Evolutionary conservation across 2,888 invertebrate species (phyloP), one percentile per base, ranked within the genome.

Genomic region (Andrena haemorrhoa): DNA sequence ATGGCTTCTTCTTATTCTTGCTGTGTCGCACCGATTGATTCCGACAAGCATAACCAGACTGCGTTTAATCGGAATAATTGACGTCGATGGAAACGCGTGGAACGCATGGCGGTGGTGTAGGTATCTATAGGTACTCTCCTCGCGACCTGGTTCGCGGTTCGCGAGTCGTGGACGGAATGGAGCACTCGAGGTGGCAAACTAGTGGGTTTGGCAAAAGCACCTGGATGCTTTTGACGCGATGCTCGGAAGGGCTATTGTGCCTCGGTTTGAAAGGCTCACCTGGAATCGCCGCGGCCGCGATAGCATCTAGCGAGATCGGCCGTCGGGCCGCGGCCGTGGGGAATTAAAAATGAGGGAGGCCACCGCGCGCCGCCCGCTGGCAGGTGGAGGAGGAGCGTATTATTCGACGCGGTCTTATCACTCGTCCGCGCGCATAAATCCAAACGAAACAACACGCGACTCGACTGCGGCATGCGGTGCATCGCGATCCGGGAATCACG

Each of bases 321-420:
- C 82, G 83, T 70, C 86, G 51, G 41, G n/a, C 61, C 60, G 8
- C 31, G 31, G 12, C 77, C 81, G 78, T 66, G 81, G 81, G 76
- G 88, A 87, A 88, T 88, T 88, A 88, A 88, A 88, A 90, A 90
- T 87, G 85, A 87, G 79, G 72, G 77, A 66, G 82, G 83, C 75
- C 82, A 33, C 26, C 26, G 76, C 41, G 12, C 41, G 16, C 83
- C 89, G 79, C 87, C 89, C 86, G 90, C 89, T 87, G 91, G 89
- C 90, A 90, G 89, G 88, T 89, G 89, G 87, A 86, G 87, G 88
- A 90, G 89, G 89, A 88, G 88, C 88, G 90, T 85, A 90, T 92
- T 92, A 91, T 92, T 90, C 89, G 83, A 78, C 78, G 74, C 65
- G 79, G 79, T 84, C 91, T 92, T 92, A 92, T 91, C 91, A 90